phyloP scores from a whole-genome alignment of 2,113 vertebrate genomes.

The Neogobius melanostomus region DNA sequence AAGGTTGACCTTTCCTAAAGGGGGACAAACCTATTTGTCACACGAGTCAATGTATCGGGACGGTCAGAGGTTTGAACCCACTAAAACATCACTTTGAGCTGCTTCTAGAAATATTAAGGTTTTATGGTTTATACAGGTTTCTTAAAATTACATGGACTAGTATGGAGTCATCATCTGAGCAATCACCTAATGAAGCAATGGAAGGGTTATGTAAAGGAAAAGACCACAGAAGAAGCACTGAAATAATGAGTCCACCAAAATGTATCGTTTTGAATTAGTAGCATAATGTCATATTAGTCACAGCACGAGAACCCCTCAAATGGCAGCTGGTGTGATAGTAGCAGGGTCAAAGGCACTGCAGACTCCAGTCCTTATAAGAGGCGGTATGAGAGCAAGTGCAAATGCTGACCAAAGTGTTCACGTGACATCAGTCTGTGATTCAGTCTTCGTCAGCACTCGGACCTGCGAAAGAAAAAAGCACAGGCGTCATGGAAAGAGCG shows the following conservation, averaged over 20 bases:
- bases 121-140: constrained; percentile 27
- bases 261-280: background rate
- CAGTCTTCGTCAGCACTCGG: constrained; percentile 50
- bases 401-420: constrained; percentile 47
- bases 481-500: constrained; percentile 69
- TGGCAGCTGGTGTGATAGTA: constrained; percentile 43
- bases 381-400: constrained; percentile 43
- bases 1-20: constrained; percentile 60
- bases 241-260: no score
- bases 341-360: constrained; percentile 23
- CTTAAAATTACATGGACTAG: constrained; percentile 50
- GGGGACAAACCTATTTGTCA: constrained; percentile 44
- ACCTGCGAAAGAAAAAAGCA: constrained; percentile 37
- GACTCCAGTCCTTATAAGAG: constrained; percentile 64
- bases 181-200: constrained; percentile 37
- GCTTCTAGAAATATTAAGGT: constrained; percentile 14
- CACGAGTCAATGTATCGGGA: constrained; percentile 10
- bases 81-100: constrained; percentile 13
- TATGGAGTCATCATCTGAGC: constrained; percentile 59
- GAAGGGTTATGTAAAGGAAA: no score
- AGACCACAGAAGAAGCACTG: no score
- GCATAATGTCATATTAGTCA: constrained; percentile 7
- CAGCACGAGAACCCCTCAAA: constrained; percentile 24
- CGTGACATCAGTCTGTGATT: constrained; percentile 23
- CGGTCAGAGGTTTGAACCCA: constrained; percentile 13